Base-by-base conservation (phyloP, 1,140 invertebrate genomes). In the Apis cerana region DNA sequence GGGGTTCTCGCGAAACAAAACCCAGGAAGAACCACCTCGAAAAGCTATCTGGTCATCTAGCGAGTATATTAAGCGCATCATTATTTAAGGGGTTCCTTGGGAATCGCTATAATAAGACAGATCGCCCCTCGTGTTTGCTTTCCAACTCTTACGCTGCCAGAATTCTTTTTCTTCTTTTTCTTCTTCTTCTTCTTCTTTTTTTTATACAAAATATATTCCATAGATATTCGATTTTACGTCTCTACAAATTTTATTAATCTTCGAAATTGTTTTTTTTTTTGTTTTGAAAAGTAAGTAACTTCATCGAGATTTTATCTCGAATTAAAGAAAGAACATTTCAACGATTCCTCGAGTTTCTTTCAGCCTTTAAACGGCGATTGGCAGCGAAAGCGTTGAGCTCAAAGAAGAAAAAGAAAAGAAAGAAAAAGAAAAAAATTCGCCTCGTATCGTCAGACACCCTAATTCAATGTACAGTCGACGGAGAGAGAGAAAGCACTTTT, bases 401-500 rank as follows among this genome's bases (percentile, higher is more conserved):
- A 17, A 56, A 17, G 7, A 43, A 33, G 12, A 23, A 43, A 50
- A 62, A 12, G 1, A 33, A 19, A 48, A 59, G 4, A 33, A 9
- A 48, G 19, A 48, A 33, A 19, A 33, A 19, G 50, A 75, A 33
- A 33, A n/a, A 64, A n/a, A 62, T 50, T 72, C 56, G 59, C 21
- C 33, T 69, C 77, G 79, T 71, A 58, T 88, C 62, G 70, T 78
- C 23, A 13, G 54, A 75, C 54, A 75, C 19, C 74, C 56, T 65
- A 15, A 1, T 80, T 74, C 65, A 89, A 89, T 65, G 85, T 72
- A 87, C 82, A 90, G 82, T 90, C 86, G 90, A 89, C 91, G 90
- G 89, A 43, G 33, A 43, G 89, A 43, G 33, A 43, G 33, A 91
- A 84, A 91, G 91, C 90, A 91, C 90, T 90, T 74, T 90, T 85